phyloP scores from a whole-genome alignment of 2,888 invertebrate species.

The Phrixothrix hirtus region DNA sequence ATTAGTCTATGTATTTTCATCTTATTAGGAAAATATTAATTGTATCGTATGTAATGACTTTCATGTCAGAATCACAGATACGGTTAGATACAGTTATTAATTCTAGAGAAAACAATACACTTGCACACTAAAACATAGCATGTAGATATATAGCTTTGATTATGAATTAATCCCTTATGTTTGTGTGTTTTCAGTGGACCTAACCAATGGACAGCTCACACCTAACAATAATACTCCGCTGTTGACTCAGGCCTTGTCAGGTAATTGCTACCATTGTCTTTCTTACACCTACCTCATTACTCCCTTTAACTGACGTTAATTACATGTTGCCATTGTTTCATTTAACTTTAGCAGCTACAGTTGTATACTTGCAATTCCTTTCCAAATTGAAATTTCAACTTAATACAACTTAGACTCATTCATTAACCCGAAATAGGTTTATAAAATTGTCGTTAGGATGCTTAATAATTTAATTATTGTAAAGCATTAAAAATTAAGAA shows the following conservation, averaged over 20 bases:
- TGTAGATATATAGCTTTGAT: conserved; percentile 35
- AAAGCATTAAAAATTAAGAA: no score
- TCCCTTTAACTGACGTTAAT: conserved; percentile 26
- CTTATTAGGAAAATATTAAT: no score
- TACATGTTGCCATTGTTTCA: conserved; percentile 10
- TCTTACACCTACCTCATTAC: conserved; percentile 34
- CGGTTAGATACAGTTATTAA: conserved; percentile 20
- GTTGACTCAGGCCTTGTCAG: conserved; percentile 94
- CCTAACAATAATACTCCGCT: conserved; percentile 95
- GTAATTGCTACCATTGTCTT: conserved; percentile 62
- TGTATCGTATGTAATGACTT: conserved; percentile 22
- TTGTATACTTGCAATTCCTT: no score
- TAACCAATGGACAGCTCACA: conserved; percentile 93
- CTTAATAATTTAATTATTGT: no score
- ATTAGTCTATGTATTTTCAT: no score
- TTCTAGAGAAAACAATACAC: conserved; percentile 27
- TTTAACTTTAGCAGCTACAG: conserved; percentile 5
- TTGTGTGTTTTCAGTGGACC: conserved; percentile 74
- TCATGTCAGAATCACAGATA: conserved; percentile 19
- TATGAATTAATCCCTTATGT: conserved; percentile 41
- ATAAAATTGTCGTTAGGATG: no score
- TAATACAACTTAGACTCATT: no score
- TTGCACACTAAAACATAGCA: conserved; percentile 30
- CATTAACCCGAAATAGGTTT: no score
- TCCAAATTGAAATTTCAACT: no score